Conservation (phyloP, 2,888 invertebrate genomes). For the Caenorhabditis sulstoni region DNA sequence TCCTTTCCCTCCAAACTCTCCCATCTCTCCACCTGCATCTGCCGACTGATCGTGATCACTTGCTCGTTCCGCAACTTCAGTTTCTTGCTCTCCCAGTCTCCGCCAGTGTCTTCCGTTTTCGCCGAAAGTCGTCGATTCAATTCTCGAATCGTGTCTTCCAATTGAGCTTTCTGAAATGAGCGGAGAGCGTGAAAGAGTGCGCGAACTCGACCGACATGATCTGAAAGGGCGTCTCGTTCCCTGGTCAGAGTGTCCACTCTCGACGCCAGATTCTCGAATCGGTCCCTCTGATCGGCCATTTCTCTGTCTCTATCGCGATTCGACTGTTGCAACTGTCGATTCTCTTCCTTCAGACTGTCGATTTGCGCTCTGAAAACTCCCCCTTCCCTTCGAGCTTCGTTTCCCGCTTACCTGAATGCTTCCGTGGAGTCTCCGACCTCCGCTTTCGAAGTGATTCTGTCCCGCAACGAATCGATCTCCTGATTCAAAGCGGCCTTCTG, state of each 20-base stretch:
- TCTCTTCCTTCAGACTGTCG: conserved; percentile 78
- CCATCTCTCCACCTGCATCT: conserved; percentile 70
- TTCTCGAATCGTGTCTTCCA: conserved; percentile 78
- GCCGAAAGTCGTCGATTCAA: conserved; percentile 72
- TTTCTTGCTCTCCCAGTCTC: conserved; percentile 77
- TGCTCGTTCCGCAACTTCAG: conserved; percentile 77
- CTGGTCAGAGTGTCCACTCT: conserved; percentile 69
- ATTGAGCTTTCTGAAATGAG: conserved; percentile 71
- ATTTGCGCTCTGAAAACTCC: conserved; percentile 78
- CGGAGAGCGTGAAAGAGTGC: background rate
- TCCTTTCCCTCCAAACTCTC: background rate
- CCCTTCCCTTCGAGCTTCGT: background rate
- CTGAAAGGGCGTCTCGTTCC: conserved; percentile 71
- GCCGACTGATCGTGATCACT: conserved; percentile 75
- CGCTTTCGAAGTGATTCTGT: conserved; percentile 73
- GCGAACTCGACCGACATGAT: conserved; percentile 67
- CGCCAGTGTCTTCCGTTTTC: conserved; percentile 70
- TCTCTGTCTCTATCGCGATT: conserved; percentile 77
- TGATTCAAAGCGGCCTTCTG: conserved; percentile 70
- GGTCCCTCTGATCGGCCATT: conserved; percentile 76
- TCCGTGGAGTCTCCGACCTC: conserved; percentile 66
- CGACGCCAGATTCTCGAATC: conserved; percentile 72
- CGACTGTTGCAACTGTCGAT: conserved; percentile 74
- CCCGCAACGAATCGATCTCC: conserved; percentile 74
- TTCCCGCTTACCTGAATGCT: conserved; percentile 36